Base-by-base conservation (phyloP, 2,113 vertebrate genomes). In the Apeltes quadracus region DNA sequence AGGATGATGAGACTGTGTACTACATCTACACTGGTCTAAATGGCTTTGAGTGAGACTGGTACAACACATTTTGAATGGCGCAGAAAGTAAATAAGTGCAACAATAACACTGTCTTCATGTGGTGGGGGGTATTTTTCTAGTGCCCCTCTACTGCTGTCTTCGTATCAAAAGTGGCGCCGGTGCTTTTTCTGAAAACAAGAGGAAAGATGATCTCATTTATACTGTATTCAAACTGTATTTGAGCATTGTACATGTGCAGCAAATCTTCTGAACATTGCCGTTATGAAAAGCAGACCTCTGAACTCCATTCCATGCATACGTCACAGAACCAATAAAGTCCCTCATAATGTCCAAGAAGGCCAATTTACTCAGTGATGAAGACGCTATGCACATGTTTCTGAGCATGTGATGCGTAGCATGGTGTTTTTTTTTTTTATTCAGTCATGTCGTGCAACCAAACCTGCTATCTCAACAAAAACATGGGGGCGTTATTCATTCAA, bases 81-180 rank as follows among this genome's bases (percentile, higher is more conserved):
- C 20, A 76, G 59, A 75, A 66, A 72, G 48, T n/a, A 58, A 62
- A 61, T 61, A 83, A 88, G 86, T 85, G 86, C 87, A 85, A 83
- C 46, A 69, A 78, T 83, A 88, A 88, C 77, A 85, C 83, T 80
- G 87, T 89, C 77, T 88, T 88, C 77, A 77, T 6, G 16, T 44
- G 70, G 72, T 67, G 43, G 22, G 25, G 48, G 59, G 39, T 16
- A 51, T 65, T 65, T 78, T 64, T 77, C 77, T 90, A 92, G 83
- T 91, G 91, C 10, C 93, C 93, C 63, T 93, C 93, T 46, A 94
- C 91, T 43, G 91, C 93, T 0, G 89, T 93, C 89, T 92, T 93
- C 76, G 90, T 92, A 62, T 94, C 93, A 84, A 93, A 93, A 70
- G 88, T 89, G 61, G 92, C 68, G 72, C 90, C 93, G 5, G 86